Percentiles rank a stretch among this genome's conserved stretches.
Conservation (phyloP, 2,113 vertebrate species). For the Cavia porcellus region DNA sequence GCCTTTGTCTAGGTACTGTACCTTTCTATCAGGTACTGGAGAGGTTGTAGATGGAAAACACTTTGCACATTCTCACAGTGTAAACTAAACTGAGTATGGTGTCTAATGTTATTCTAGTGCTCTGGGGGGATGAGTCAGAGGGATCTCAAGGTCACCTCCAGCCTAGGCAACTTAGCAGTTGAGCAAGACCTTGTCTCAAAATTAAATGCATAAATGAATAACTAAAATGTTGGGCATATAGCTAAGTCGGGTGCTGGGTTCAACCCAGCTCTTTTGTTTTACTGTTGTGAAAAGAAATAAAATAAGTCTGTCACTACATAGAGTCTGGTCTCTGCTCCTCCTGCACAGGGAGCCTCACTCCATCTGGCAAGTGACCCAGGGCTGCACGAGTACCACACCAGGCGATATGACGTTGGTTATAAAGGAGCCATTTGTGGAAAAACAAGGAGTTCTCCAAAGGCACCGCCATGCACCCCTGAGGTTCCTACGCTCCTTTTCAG, state of each 20-base stretch:
- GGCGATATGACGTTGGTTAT: neutral
- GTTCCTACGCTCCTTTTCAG: neutral
- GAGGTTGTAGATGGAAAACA: rapidly evolving
- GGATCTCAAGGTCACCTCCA: neutral
- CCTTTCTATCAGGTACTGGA: neutral
- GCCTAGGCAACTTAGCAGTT: neutral
- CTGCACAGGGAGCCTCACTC: too few relatives aligned
- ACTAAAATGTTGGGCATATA: neutral
- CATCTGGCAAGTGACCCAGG: neutral
- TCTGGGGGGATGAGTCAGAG: neutral
- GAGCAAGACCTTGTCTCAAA: neutral
- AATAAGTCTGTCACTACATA: neutral
- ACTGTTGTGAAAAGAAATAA: neutral
- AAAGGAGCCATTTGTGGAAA: neutral
- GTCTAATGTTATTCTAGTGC: neutral
- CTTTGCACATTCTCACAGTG: neutral
- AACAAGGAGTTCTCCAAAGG: neutral
- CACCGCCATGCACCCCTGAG: rapidly evolving
- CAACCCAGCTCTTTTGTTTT: too few relatives aligned
- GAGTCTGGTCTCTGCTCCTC: neutral
- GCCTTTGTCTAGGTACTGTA: neutral
- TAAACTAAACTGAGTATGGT: neutral
- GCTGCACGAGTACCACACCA: rapidly evolving
- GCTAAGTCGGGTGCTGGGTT: neutral
- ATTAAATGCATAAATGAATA: neutral